Conservation (phyloP, 2,113 vertebrate genomes). For the Tinamus guttatus region DNA sequence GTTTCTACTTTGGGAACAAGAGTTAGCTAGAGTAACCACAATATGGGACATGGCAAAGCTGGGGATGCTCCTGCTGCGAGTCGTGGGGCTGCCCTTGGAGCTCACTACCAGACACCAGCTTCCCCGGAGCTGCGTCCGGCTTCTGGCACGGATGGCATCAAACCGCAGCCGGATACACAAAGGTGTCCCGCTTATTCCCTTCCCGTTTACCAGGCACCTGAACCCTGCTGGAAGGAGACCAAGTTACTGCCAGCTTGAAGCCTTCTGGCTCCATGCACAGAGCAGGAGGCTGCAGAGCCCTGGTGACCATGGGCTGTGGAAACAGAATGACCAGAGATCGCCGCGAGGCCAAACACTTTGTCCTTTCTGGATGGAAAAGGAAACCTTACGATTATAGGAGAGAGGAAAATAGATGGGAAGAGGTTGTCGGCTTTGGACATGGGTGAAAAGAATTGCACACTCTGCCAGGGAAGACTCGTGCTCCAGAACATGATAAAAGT, state of each 20-base stretch:
- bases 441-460: neutral
- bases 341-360: neutral
- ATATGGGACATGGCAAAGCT: neutral
- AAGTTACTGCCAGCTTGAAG: neutral
- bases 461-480: neutral
- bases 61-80: neutral
- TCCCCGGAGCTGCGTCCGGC: neutral
- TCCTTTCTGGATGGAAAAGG: neutral
- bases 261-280: neutral
- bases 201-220: neutral
- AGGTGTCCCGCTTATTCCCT: neutral
- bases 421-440: neutral
- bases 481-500: neutral
- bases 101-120: neutral
- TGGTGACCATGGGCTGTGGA: neutral
- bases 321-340: neutral
- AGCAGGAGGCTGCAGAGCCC: neutral
- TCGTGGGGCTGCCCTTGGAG: neutral
- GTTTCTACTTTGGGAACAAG: rapidly evolving
- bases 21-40: neutral
- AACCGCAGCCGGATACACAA: neutral
- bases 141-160: neutral
- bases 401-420: neutral
- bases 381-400: neutral
- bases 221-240: neutral